phyloP scores from a whole-genome alignment of 2,797 vertebrate genomes.

The Lithobates pipiens region DNA sequence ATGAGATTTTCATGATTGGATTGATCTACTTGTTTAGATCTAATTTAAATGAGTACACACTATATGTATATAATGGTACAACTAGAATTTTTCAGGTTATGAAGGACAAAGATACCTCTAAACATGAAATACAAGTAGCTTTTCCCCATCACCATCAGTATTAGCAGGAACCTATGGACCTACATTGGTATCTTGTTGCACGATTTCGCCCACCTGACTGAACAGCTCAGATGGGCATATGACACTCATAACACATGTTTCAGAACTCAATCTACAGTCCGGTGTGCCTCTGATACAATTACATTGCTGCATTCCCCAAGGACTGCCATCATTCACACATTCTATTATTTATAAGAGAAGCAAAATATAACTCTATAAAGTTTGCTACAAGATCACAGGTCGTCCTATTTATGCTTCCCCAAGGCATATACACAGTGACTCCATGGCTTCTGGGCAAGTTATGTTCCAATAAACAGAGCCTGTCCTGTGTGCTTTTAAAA shows the following conservation, averaged over 20 bases:
- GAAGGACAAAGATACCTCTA: not conserved
- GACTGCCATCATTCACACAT: constrained; percentile 15
- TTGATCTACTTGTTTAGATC: too few species aligned
- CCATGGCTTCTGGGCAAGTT: not conserved
- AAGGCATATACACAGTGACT: constrained; percentile 20
- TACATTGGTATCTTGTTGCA: not conserved
- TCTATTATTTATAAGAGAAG: constrained; percentile 43
- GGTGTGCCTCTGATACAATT: constrained; percentile 1
- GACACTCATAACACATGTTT: not conserved
- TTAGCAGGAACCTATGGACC: not conserved
- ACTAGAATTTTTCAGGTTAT: too few species aligned
- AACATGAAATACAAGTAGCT: not conserved
- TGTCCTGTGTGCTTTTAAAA: not conserved
- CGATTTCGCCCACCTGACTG: not conserved
- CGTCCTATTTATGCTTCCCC: constrained; percentile 36
- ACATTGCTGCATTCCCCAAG: constrained; percentile 3
- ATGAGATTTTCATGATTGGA: too few species aligned
- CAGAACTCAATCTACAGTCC: constrained; percentile 10
- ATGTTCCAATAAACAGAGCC: not conserved
- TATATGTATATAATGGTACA: too few species aligned
- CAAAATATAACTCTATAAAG: not conserved
- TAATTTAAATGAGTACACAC: too few species aligned
- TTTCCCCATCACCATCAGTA: not conserved
- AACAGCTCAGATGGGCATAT: not conserved
- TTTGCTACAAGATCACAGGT: constrained; percentile 11